These are phyloP conservation scores for Lymantria dispar DNA, from an alignment of 2,888 invertebrate genomes.

Conservation along the genomic window DNA sequence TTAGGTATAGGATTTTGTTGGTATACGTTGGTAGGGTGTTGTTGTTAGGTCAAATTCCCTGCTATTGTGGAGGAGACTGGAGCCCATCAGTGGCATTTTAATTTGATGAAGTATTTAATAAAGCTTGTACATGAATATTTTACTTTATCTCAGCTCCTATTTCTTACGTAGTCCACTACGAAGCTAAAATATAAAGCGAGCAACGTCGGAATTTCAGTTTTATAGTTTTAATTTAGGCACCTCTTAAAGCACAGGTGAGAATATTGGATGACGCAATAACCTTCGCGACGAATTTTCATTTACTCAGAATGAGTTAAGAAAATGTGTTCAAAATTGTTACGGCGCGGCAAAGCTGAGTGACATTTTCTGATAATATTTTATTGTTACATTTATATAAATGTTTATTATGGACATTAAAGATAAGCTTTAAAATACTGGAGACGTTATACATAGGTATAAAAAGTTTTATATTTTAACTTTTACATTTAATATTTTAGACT, in stretches of 20 bases:
- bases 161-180: background rate
- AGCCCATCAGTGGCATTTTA: no score
- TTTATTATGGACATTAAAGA: background rate
- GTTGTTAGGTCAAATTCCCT: no score
- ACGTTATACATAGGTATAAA: no score
- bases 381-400: background rate
- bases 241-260: slow-evolving; percentile 21
- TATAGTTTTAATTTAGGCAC: slow-evolving; percentile 30
- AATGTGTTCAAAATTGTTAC: slow-evolving; percentile 11
- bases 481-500: no score
- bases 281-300: slow-evolving; percentile 23
- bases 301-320: slow-evolving; percentile 15
- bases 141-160: background rate
- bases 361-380: background rate
- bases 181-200: background rate
- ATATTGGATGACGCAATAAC: slow-evolving; percentile 28
- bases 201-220: slow-evolving; percentile 21
- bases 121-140: background rate
- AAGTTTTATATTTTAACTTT: no score
- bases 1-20: no score
- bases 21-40: no score
- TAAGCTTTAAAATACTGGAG: background rate
- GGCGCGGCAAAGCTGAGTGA: background rate
- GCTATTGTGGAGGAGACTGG: no score
- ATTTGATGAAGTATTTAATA: background rate